Evolutionary conservation across 37 sponge, comb jelly and placozoan genomes (phyloP), one percentile per base, ranked within the genome.

Genomic region (Theonella swinhoei): DNA sequence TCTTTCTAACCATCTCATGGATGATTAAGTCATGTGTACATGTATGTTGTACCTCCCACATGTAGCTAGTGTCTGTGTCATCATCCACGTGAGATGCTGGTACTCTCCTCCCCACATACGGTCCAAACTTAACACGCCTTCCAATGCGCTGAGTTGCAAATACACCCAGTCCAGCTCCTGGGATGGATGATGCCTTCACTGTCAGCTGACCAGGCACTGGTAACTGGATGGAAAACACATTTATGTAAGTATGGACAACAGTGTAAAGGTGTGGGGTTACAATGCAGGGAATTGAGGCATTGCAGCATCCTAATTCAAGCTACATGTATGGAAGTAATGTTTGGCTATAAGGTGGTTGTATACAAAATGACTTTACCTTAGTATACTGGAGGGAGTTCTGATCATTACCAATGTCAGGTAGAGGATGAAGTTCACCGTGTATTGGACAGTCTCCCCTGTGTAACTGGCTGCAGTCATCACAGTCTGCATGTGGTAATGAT

Each of bases 1-100:
- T n/a, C n/a, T n/a, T n/a, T n/a, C n/a, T n/a, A n/a, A n/a, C n/a
- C n/a, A n/a, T n/a, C n/a, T n/a, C n/a, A n/a, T n/a, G n/a, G n/a
- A n/a, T n/a, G n/a, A n/a, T n/a, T n/a, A n/a, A n/a, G n/a, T n/a
- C n/a, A n/a, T n/a, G n/a, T n/a, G n/a, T n/a, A n/a, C n/a, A n/a
- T n/a, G n/a, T n/a, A n/a, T n/a, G n/a, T n/a, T n/a, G 59, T 68
- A 88, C 93, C 86, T 92, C 93, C 93, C 93, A 92, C 78, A 88
- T 74, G 71, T 92, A 92, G 25, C 82, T 76, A 28, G 89, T 88
- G 43, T 92, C 77, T 0, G 34, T 58, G 31, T 62, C 76, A 43
- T 37, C 43, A 8, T 76, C 82, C 60, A 88, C 37, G 7, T 92
- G 78, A 0, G 39, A 41, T 39, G 75, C 70, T 2, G 28, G 32